Conservation (phyloP, 1,140 invertebrate genomes). For the Chionoecetes opilio region DNA sequence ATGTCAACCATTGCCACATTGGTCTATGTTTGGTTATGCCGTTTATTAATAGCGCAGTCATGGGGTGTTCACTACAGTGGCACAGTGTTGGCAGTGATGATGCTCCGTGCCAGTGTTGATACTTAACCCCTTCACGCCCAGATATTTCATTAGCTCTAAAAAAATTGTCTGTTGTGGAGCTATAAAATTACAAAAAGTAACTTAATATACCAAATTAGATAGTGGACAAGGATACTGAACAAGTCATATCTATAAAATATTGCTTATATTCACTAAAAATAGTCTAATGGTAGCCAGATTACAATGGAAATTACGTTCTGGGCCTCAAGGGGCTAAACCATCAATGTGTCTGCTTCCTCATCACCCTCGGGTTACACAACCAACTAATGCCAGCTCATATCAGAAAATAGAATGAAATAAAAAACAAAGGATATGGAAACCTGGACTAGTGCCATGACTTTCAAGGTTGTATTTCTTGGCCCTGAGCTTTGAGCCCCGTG, state of each 20-base stretch:
- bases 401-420: neutral
- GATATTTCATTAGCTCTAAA: too few relatives aligned
- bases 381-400: neutral
- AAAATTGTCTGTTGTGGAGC: neutral
- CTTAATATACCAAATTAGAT: too few relatives aligned
- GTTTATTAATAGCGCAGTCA: neutral
- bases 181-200: too few relatives aligned
- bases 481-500: neutral
- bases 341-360: neutral
- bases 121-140: too few relatives aligned
- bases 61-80: neutral
- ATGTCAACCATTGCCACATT: neutral
- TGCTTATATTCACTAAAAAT: too few relatives aligned
- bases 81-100: constrained; percentile 8
- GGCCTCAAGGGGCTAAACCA: too few relatives aligned
- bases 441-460: neutral
- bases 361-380: neutral
- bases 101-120: constrained; percentile 1
- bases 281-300: too few relatives aligned
- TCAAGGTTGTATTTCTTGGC: neutral
- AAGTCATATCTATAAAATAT: too few relatives aligned
- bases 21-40: neutral
- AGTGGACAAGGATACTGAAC: too few relatives aligned
- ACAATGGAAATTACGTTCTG: too few relatives aligned
- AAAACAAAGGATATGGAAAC: neutral